Evolutionary conservation across 2,797 vertebrate genomes (phyloP).

Genomic region (Chaetophractus vellerosus): DNA sequence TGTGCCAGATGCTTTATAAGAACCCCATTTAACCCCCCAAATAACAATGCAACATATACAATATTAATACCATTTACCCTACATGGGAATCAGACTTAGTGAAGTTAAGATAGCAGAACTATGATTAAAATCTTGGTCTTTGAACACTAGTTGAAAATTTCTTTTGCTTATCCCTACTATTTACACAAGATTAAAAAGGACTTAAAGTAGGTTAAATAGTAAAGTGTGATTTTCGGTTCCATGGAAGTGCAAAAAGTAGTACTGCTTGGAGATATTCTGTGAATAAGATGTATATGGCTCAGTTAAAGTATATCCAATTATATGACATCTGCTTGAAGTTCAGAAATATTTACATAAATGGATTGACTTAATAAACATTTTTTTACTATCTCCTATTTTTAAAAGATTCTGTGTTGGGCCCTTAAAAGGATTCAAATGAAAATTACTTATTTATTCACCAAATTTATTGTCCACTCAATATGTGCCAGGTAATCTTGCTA

Average conservation of each 20-base stretch:
- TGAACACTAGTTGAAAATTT: background rate
- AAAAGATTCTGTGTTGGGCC: background rate
- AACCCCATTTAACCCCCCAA: background rate
- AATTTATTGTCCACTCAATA: background rate
- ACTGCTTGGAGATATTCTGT: background rate
- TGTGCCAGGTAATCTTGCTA: background rate
- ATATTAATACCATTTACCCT: background rate
- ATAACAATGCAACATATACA: background rate
- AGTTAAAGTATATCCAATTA: background rate
- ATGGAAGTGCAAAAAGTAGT: background rate
- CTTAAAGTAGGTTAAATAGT: background rate
- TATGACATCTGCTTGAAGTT: background rate
- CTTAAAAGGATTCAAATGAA: background rate
- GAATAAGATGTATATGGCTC: background rate
- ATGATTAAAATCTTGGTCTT: background rate
- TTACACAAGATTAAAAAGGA: background rate
- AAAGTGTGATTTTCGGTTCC: background rate
- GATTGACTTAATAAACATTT: background rate
- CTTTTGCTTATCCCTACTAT: background rate
- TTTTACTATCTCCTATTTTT: slow-evolving; percentile 4
- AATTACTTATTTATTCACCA: background rate
- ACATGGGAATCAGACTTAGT: background rate
- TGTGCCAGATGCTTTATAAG: background rate
- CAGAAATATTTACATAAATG: background rate
- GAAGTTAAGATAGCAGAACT: background rate